Evolutionary conservation across 2,797 vertebrate genomes (phyloP).

Genomic region (Serranus cabrilla): DNA sequence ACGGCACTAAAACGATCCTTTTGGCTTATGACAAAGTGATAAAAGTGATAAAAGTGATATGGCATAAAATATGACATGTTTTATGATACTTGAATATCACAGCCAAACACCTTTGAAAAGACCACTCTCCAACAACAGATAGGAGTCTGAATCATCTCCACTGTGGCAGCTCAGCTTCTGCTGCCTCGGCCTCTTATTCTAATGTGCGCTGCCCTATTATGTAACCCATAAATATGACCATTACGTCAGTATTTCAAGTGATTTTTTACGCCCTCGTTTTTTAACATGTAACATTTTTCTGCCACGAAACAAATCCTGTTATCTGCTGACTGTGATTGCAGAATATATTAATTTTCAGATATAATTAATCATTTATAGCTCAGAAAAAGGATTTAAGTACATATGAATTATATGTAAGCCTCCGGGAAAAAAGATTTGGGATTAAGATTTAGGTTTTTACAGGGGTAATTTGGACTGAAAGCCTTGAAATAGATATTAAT

Average conservation of each 20-base stretch:
- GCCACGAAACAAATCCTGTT: constrained; percentile 41
- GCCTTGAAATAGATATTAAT: constrained; percentile 43
- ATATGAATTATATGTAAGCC: constrained; percentile 21
- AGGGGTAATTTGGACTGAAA: constrained; percentile 38
- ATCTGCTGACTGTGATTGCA: constrained; percentile 24
- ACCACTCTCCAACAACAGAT: constrained; percentile 39
- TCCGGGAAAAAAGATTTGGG: constrained; percentile 33
- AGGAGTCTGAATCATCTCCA: constrained; percentile 59
- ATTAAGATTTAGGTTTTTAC: constrained; percentile 49
- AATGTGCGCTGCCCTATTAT: constrained; percentile 69
- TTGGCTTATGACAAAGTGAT: constrained; percentile 30
- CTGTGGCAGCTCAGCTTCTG: constrained; percentile 53
- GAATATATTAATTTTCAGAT: constrained; percentile 38
- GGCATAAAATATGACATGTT: constrained; percentile 32
- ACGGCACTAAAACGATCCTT: not conserved
- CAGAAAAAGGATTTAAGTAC: constrained; percentile 29
- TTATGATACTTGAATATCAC: constrained; percentile 31
- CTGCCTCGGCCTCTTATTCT: constrained; percentile 66
- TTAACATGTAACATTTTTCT: constrained; percentile 39
- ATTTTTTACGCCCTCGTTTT: constrained; percentile 58
- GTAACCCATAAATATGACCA: constrained; percentile 71
- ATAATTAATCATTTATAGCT: constrained; percentile 27
- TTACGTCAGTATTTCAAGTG: constrained; percentile 71
- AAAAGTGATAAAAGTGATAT: constrained; percentile 21
- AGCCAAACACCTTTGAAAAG: constrained; percentile 51